Percentiles rank a stretch among this genome's conserved stretches.
phyloP scores from a whole-genome alignment of 2,797 vertebrate genomes.

The Allobates femoralis region DNA sequence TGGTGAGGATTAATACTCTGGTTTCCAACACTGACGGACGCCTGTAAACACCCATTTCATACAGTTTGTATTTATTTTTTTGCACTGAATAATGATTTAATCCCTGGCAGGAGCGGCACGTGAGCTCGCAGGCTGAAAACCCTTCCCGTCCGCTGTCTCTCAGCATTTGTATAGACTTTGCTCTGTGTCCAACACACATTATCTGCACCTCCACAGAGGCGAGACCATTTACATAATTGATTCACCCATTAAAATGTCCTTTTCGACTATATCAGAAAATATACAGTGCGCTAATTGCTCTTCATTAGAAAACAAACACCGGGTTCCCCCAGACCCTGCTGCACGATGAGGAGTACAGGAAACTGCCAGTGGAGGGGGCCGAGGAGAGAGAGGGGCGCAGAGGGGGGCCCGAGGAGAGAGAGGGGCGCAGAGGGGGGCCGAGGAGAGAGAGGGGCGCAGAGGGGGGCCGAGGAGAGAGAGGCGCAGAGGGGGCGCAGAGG shows the following conservation, averaged over 20 bases:
- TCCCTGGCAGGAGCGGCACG: background rate
- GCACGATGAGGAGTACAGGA: background rate
- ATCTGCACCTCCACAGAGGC: constrained; percentile 49
- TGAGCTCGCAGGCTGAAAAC: background rate
- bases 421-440: no score
- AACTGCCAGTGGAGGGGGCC: no score
- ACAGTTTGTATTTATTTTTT: background rate
- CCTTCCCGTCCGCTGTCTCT: background rate
- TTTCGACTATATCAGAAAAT: constrained; percentile 51
- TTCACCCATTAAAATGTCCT: constrained; percentile 51
- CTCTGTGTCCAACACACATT: constrained; percentile 27
- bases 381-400: no score
- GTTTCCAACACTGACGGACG: no score
- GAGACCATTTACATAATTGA: constrained; percentile 54
- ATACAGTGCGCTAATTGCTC: constrained; percentile 54
- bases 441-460: no score
- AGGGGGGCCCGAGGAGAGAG: no score
- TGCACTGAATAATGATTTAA: background rate
- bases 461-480: no score
- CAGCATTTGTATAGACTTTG: constrained; percentile 25
- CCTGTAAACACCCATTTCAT: no score
- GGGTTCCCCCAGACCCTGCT: constrained; percentile 30
- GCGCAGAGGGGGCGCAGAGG: no score
- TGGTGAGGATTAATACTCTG: no score
- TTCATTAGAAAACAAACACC: constrained; percentile 51